Evolutionary conservation across 92 coral and sea anemone species (phyloP).

Genomic region (Porites divaricata): DNA sequence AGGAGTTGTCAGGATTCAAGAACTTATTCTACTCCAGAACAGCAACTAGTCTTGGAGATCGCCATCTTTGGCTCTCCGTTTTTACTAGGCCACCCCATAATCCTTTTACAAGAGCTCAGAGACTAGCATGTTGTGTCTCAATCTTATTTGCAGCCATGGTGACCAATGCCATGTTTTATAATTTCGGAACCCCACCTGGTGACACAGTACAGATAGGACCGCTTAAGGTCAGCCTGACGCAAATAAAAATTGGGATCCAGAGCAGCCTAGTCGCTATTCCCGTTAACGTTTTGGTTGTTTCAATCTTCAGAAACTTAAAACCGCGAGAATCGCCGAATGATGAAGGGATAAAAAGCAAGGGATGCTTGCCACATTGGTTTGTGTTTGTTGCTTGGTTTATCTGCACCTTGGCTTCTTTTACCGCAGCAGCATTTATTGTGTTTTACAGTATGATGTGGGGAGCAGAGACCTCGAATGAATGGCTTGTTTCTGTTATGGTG

Average conservation of each 20-base stretch:
- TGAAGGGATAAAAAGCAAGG: slow-evolving; percentile 51
- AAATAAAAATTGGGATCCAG: slow-evolving; percentile 90
- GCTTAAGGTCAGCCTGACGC: slow-evolving; percentile 78
- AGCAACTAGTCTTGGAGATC: slow-evolving; percentile 79
- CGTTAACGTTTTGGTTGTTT: slow-evolving; percentile 79
- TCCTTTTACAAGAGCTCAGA: slow-evolving; percentile 86
- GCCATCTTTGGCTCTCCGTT: slow-evolving; percentile 85
- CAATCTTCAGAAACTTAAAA: slow-evolving; percentile 80
- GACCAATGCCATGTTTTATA: slow-evolving; percentile 93
- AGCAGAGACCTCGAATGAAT: slow-evolving; percentile 79
- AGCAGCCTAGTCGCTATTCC: slow-evolving; percentile 92
- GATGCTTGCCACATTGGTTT: slow-evolving; percentile 83
- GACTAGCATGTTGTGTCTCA: slow-evolving; percentile 83
- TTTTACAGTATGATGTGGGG: slow-evolving; percentile 96
- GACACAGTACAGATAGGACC: slow-evolving; percentile 87
- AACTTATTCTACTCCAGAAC: slow-evolving; percentile 78
- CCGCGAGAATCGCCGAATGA: slow-evolving; percentile 9
- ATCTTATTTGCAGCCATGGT: slow-evolving; percentile 88
- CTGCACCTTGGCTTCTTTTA: slow-evolving; percentile 72
- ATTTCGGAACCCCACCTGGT: slow-evolving; percentile 79
- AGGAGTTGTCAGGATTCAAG: slow-evolving; percentile 79
- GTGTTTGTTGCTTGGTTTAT: slow-evolving; percentile 81
- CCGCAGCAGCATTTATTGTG: slow-evolving; percentile 77
- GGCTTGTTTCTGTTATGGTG: slow-evolving; percentile 89
- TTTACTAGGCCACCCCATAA: slow-evolving; percentile 88